phyloP scores from a whole-genome alignment of 2,888 invertebrate species.

The Cosmopolites sordidus region DNA sequence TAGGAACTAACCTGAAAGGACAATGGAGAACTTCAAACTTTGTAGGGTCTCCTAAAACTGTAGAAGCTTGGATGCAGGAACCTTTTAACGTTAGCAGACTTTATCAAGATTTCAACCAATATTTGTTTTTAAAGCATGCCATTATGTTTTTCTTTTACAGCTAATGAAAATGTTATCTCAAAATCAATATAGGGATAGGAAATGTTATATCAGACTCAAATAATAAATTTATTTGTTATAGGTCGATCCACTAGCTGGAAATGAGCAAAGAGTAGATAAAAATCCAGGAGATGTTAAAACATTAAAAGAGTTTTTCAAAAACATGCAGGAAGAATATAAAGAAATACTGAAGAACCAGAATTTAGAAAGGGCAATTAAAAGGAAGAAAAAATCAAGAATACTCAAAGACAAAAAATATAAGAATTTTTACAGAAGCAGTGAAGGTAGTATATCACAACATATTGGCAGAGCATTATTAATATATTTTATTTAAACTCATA shows the following conservation, averaged over 20 bases:
- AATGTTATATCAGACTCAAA: slow-evolving; percentile 19
- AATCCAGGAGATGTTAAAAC: too few species aligned
- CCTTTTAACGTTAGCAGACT: slow-evolving; percentile 7
- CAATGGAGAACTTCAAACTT: slow-evolving; percentile 3
- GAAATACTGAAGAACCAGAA: slow-evolving; percentile 21
- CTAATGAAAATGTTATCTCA: too few species aligned
- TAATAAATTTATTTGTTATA: too few species aligned
- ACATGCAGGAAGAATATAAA: slow-evolving; percentile 32
- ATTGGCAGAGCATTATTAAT: too few species aligned
- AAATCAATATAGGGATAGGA: slow-evolving; percentile 26
- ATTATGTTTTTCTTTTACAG: too few species aligned
- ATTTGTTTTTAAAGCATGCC: too few species aligned
- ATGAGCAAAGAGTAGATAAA: too few species aligned
- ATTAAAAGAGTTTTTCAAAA: slow-evolving; percentile 32
- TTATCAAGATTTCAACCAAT: too few species aligned
- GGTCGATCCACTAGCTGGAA: too few species aligned
- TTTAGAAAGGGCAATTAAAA: slow-evolving; percentile 18
- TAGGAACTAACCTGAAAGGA: background rate
- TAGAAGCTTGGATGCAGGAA: slow-evolving; percentile 5
- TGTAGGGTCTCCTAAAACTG: background rate
- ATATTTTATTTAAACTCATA: too few species aligned
- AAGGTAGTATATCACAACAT: too few species aligned
- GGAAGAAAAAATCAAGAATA: slow-evolving; percentile 14
- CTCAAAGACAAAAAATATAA: slow-evolving; percentile 1
- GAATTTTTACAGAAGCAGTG: background rate